phyloP scores from a whole-genome alignment of 2,113 vertebrate species.

The Crocuta crocuta region DNA sequence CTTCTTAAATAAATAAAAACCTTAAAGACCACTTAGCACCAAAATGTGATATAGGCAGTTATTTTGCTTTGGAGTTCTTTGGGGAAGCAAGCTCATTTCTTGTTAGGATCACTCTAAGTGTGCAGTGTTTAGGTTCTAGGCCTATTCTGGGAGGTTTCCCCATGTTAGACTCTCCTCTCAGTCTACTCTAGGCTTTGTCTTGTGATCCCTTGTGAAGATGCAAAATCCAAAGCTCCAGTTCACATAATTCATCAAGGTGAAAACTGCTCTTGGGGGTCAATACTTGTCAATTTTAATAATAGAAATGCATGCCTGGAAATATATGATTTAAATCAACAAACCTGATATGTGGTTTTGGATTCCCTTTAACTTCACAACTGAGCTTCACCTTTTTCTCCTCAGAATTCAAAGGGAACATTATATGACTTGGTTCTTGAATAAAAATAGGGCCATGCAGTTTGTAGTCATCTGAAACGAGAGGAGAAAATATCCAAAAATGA shows the following conservation, averaged over 20 bases:
- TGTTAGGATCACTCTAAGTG: neutral
- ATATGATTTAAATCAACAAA: slow-evolving; percentile 77
- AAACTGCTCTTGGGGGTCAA: neutral
- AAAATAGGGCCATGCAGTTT: slow-evolving; percentile 93
- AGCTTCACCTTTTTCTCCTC: slow-evolving; percentile 95
- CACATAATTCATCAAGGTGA: neutral
- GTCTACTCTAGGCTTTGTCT: neutral
- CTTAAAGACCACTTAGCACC: neutral
- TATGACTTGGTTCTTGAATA: slow-evolving; percentile 94
- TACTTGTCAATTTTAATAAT: neutral
- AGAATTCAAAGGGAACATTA: slow-evolving; percentile 95
- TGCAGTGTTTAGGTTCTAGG: neutral
- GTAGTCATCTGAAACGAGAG: slow-evolving; percentile 87
- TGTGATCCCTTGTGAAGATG: neutral
- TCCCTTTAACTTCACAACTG: slow-evolving; percentile 95
- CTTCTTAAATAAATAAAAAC: too few species aligned
- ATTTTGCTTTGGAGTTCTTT: too few species aligned
- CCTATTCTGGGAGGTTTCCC: neutral
- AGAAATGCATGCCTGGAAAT: neutral
- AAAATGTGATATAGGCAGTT: neutral
- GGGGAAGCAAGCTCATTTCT: neutral
- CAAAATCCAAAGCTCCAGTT: neutral
- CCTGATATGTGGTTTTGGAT: slow-evolving; percentile 92
- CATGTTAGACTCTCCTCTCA: neutral
- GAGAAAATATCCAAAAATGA: slow-evolving; percentile 46